These are phyloP conservation scores for Idris sp. DNA, from an alignment of 1,140 invertebrate species.

Conservation along the genomic window DNA sequence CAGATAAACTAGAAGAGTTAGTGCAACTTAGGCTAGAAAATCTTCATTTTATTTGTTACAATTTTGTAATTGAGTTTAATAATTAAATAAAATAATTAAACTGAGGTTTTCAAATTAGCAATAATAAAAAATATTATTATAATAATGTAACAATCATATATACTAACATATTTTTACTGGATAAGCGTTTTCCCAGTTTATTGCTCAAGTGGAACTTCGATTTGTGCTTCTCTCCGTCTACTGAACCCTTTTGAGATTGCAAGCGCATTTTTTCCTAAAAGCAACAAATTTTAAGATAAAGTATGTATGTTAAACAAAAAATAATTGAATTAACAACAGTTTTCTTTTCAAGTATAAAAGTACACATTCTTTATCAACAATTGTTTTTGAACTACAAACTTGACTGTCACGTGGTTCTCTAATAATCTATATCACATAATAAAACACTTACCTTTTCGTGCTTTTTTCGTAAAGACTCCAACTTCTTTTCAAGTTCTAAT, in stretches of 20 bases:
- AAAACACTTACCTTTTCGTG: constrained; percentile 84
- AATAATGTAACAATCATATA: background rate
- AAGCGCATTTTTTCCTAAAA: constrained; percentile 80
- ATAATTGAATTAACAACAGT: too few relatives aligned
- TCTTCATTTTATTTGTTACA: background rate
- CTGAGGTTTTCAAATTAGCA: too few relatives aligned
- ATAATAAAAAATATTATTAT: background rate
- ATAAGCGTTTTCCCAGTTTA: constrained; percentile 87
- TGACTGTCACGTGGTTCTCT: too few relatives aligned
- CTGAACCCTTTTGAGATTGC: constrained; percentile 79
- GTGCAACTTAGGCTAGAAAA: constrained; percentile 48
- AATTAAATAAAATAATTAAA: too few relatives aligned
- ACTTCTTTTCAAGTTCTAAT: constrained; percentile 90
- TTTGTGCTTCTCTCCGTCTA: constrained; percentile 81
- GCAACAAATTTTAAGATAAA: too few relatives aligned
- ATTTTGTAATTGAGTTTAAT: too few relatives aligned
- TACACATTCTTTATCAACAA: too few relatives aligned
- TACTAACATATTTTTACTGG: constrained; percentile 90
- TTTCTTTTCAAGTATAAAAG: too few relatives aligned
- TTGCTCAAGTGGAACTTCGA: constrained; percentile 86
- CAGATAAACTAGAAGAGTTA: constrained; percentile 63
- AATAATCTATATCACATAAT: constrained; percentile 1
- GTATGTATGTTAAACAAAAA: too few relatives aligned
- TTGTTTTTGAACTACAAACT: too few relatives aligned
- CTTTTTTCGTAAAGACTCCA: constrained; percentile 90